These are phyloP conservation scores for Poecilia wingei DNA, from an alignment of 2,797 vertebrate species.

Conservation along the genomic window DNA sequence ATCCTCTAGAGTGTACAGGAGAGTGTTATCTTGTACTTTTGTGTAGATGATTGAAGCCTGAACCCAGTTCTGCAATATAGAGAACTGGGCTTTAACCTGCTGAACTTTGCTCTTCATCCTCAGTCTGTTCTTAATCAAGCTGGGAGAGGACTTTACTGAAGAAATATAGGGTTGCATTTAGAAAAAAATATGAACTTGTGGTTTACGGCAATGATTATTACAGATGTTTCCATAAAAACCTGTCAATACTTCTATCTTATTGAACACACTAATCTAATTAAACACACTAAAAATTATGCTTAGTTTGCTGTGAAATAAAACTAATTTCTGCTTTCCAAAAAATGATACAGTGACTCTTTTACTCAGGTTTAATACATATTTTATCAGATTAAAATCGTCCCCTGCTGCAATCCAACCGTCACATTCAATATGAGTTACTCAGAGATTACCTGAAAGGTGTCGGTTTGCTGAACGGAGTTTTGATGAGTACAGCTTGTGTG, in stretches of 20 bases:
- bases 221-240: background rate
- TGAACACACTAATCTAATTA: background rate
- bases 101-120: constrained; percentile 16
- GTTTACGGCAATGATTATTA: background rate
- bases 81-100: constrained; percentile 4
- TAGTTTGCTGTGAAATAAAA: background rate
- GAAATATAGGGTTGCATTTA: background rate
- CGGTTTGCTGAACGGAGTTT: background rate
- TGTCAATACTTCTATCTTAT: background rate
- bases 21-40: constrained; percentile 16
- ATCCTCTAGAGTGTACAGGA: constrained; percentile 14
- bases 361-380: background rate
- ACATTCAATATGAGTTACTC: background rate
- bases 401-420: background rate
- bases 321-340: background rate
- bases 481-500: background rate
- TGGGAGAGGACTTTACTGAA: constrained; percentile 6
- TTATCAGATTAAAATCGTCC: background rate
- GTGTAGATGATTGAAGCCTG: constrained; percentile 7
- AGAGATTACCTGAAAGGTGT: background rate
- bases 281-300: background rate
- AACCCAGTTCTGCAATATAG: constrained; percentile 15
- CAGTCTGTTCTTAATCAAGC: constrained; percentile 2
- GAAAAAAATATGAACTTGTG: background rate
- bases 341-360: background rate